phyloP scores from a whole-genome alignment of 2,113 vertebrate genomes.

The Zosterops pallidus region DNA sequence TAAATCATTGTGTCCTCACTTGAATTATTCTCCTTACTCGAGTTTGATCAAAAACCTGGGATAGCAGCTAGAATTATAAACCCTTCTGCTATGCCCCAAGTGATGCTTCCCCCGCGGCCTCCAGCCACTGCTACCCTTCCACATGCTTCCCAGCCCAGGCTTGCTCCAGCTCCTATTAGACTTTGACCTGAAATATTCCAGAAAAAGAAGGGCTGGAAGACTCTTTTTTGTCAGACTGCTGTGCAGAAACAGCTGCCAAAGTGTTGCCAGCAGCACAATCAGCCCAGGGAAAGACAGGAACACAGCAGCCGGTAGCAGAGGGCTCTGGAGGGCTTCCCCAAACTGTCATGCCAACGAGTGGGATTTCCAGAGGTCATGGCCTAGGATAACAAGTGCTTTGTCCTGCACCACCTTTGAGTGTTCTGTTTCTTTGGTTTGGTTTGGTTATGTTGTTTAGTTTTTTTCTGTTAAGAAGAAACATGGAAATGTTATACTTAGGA shows the following conservation, averaged over 20 bases:
- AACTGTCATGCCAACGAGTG: accelerated
- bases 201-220: not conserved
- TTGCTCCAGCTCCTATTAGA: not conserved
- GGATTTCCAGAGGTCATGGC: not conserved
- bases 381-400: not conserved
- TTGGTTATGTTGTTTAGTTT: not conserved
- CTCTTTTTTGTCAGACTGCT: not conserved
- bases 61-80: not conserved
- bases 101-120: not conserved
- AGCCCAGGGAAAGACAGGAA: not conserved
- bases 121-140: not conserved
- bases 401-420: not conserved
- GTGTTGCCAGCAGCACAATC: not conserved
- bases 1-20: not conserved
- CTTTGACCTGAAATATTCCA: not conserved
- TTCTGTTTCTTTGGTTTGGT: not conserved
- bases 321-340: not conserved
- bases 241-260: not conserved
- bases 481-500: not conserved
- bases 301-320: accelerated
- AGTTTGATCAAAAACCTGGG: not conserved
- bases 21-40: not conserved
- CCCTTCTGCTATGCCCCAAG: not conserved
- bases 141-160: not conserved
- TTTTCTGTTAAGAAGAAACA: not conserved